Evolutionary conservation across 2,797 vertebrate genomes (phyloP), one percentile per base, ranked within the genome.

Genomic region (Danio albolineatus): DNA sequence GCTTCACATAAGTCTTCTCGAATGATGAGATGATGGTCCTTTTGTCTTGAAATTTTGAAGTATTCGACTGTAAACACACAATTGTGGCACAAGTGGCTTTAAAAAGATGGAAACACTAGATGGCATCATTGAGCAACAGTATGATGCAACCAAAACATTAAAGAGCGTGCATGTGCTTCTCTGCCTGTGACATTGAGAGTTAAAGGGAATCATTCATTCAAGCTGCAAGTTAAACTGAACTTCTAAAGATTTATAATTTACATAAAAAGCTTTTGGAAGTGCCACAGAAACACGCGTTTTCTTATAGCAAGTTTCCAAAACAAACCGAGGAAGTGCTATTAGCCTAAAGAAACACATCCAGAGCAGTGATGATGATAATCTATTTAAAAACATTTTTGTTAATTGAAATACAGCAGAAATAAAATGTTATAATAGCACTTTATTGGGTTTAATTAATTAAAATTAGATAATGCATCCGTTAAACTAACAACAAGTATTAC

Each of bases 91-190:
- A 39, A 16, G 21, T 48, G 4, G n/a, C 16, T 43, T 41, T n/a
- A 6, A 48, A 36, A 48, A 6, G 36, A 8, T 70, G 36, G 17
- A 16, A 71, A 41, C 56, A 67, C 64, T 57, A 71, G 76, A 51
- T 71, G 76, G 36, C 56, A 43, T 51, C 46, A 41, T 43, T 61
- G 56, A 61, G 46, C 17, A 49, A 61, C 67, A 49, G 21, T 17
- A 14, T 49, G 44, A 49, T 49, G 16, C 44, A 48, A 74, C 16
- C 21, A 49, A 73, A 72, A 56, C 17, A 9, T 6, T 19, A 8
- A 0, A 6, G 43, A n/a, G 67, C 10, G 65, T n/a, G 14, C 17
- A 56, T 56, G 5, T 36, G 57, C 6, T 59, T 60, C 2, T 39
- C 66, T 53, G 69, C 28, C 14, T 17, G 4, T 39, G 19, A 54